A percentile compares a stretch with the other conserved stretches of the same genome.
phyloP scores from a whole-genome alignment of 2,888 invertebrate species.

The Carcina quercana region DNA sequence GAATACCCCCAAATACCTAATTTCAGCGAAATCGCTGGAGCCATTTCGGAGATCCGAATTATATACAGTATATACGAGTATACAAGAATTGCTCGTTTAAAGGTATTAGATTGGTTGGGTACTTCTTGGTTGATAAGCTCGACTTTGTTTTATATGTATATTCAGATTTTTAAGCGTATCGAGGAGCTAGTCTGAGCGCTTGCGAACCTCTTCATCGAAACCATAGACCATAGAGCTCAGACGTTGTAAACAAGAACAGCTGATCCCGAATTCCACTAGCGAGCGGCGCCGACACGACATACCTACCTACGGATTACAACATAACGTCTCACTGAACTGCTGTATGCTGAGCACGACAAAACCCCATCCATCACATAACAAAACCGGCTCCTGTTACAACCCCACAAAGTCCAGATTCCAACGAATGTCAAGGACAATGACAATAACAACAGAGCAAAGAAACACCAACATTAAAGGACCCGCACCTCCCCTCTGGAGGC shows the following conservation, averaged over 20 bases:
- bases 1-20: no score
- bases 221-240: no score
- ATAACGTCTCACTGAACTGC: slow-evolving; percentile 55
- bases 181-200: no score
- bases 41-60: no score
- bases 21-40: no score
- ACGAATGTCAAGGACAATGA: slow-evolving; percentile 41
- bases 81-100: no score
- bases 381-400: slow-evolving; percentile 24
- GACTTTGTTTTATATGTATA: no score
- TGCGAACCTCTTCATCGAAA: no score
- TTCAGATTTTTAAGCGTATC: no score
- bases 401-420: slow-evolving; percentile 45
- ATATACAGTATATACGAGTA: no score
- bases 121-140: no score
- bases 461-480: slow-evolving; percentile 42
- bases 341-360: slow-evolving; percentile 33
- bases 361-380: slow-evolving; percentile 23
- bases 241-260: slow-evolving; percentile 26
- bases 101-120: no score
- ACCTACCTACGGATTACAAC: slow-evolving; percentile 51
- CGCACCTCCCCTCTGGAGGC: slow-evolving; percentile 19
- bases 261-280: slow-evolving; percentile 32
- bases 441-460: slow-evolving; percentile 64
- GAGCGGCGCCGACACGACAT: slow-evolving; percentile 44